These are phyloP conservation scores for Sebastes vulpes DNA, from an alignment of 2,797 vertebrate genomes.

Conservation along the genomic window DNA sequence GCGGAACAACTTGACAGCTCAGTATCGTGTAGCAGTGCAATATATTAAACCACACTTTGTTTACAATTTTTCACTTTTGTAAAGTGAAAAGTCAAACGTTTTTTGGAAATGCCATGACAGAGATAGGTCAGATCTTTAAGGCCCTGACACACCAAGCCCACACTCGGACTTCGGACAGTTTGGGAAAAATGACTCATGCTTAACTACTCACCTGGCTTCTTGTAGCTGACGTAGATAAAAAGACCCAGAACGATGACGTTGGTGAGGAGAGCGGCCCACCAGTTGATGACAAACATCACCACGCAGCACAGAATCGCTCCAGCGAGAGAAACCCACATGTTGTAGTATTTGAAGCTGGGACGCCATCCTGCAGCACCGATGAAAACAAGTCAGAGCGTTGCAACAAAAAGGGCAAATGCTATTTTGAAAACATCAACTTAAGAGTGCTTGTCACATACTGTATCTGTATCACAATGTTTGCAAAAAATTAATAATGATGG, in stretches of 20 bases:
- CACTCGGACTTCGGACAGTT: too few relatives aligned
- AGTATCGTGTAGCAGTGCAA: not conserved
- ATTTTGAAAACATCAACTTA: not conserved
- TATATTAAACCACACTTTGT: not conserved
- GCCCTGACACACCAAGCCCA: not conserved
- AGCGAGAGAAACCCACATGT: slow-evolving; percentile 98
- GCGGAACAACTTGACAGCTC: not conserved
- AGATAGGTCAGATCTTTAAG: not conserved
- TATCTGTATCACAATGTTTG: not conserved
- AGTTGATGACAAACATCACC: slow-evolving; percentile 99
- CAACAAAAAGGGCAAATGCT: not conserved
- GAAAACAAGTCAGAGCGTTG: slow-evolving; percentile 8
- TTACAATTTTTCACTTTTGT: not conserved
- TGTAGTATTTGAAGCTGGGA: slow-evolving; percentile 99
- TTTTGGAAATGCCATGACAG: not conserved
- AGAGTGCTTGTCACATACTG: not conserved
- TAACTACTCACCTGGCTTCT: slow-evolving; percentile 92
- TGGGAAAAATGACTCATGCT: not conserved
- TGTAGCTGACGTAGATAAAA: slow-evolving; percentile 98
- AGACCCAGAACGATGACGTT: slow-evolving; percentile 96
- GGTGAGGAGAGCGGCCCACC: slow-evolving; percentile 96
- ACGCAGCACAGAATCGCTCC: slow-evolving; percentile 96
- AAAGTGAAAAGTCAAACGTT: not conserved
- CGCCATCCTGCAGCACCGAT: slow-evolving; percentile 90
- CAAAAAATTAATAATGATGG: slow-evolving; percentile 5